Evolutionary conservation across 2,888 invertebrate species (phyloP), one percentile per base, ranked within the genome.

Genomic region (Leptinotarsa juncta): DNA sequence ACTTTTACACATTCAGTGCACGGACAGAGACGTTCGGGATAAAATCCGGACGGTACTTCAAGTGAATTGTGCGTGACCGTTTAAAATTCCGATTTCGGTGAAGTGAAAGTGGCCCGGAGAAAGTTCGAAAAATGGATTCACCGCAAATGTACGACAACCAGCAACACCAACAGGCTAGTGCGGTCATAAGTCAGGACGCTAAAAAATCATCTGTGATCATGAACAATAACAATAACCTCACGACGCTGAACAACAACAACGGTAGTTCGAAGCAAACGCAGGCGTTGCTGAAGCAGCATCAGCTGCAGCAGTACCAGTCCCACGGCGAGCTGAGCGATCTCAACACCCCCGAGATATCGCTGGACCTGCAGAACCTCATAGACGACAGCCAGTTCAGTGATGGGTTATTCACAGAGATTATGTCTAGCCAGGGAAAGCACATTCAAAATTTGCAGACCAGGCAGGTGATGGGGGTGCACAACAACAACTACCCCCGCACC

Each of bases 321-420:
- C 89, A 89, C 32, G 90, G 90, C 62, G 96, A 97, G 85, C 89
- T 97, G 77, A 94, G 95, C 86, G 97, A 97, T 87, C 91, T 97
- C 84, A 96, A 96, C 87, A 95, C 95, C 74, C 96, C 96, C 81
- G 97, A 97, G 89, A 96, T 97, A 87, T 96, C 96, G 80, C 90
- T 97, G 85, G 97, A 97, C 86, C 90, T 97, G 80, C 96, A 97
- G 86, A 95, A 96, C 88, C 91, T 97, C 84, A 97, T 97, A 85
- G 96, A 97, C 89, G 97, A 97, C 87, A 90, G 91, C 49, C 96
- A 96, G 89, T 96, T 97, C 89, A 93, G 94, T 83, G 96, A 96
- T 82, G 95, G 95, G 51, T 90, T 97, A 60, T 94, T 97, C 88
- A 93, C 93, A 82, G 97, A 97, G 85, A 95, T 97, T 86, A 90